These are phyloP conservation scores for Deilephila porcellus DNA, from an alignment of 2,888 invertebrate species.

Conservation along the genomic window DNA sequence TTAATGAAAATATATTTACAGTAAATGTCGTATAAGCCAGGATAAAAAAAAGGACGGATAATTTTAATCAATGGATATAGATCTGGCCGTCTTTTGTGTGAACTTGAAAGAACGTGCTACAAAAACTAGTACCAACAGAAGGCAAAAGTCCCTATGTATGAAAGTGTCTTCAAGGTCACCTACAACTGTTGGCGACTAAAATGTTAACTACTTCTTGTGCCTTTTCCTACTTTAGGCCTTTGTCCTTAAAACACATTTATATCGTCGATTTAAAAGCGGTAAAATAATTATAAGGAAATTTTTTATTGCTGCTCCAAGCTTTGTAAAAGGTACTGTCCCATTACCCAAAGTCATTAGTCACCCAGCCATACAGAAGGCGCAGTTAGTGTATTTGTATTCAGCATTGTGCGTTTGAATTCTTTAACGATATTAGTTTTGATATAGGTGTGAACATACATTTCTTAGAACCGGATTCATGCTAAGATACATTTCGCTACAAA, in stretches of 20 bases:
- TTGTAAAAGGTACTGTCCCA: slow-evolving; percentile 15
- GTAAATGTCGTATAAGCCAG: too few relatives aligned
- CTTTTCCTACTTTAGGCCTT: slow-evolving; percentile 2
- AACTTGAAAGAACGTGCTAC: not conserved
- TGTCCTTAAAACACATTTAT: not conserved
- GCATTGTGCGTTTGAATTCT: not conserved
- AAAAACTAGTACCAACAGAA: not conserved
- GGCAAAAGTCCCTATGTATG: slow-evolving; percentile 1
- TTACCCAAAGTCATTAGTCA: not conserved
- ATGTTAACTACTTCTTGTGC: slow-evolving; percentile 1
- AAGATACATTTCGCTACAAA: too few relatives aligned
- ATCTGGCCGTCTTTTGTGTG: not conserved
- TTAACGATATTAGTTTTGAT: not conserved
- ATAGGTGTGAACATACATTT: too few relatives aligned
- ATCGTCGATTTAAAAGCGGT: not conserved
- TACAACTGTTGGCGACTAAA: not conserved
- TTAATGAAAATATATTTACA: too few relatives aligned
- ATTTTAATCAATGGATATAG: too few relatives aligned
- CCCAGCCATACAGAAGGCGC: not conserved
- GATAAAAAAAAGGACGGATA: too few relatives aligned
- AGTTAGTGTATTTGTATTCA: not conserved
- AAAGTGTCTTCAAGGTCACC: slow-evolving; percentile 4
- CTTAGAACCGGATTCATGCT: too few relatives aligned
- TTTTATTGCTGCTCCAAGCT: not conserved
- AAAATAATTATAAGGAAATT: not conserved